Percentiles rank a stretch among this genome's conserved stretches.
Evolutionary conservation across 2,888 invertebrate genomes (phyloP).

Genomic region (Strigamia transsilvanica): DNA sequence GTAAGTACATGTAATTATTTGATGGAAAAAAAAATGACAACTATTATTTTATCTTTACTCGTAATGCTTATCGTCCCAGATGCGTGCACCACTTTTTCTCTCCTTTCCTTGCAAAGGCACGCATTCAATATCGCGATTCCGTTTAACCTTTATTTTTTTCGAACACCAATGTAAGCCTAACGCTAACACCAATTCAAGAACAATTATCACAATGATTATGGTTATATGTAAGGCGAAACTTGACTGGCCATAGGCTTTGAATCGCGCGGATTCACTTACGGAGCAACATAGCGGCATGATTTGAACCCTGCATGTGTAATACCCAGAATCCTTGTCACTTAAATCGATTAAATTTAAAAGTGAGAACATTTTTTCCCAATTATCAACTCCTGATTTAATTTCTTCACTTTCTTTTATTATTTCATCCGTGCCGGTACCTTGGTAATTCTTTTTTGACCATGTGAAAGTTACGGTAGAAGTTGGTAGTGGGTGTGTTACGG

Average conservation of each 20-base stretch:
- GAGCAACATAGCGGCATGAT: neutral
- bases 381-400: neutral
- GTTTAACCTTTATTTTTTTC: neutral
- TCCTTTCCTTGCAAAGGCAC: neutral
- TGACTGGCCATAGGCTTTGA: neutral
- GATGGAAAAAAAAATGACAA: neutral
- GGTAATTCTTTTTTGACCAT: neutral
- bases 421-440: neutral
- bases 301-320: neutral
- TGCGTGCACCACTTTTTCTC: neutral
- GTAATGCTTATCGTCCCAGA: conserved; percentile 17
- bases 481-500: neutral
- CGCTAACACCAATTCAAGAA: neutral
- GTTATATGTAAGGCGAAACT: neutral
- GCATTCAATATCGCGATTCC: neutral
- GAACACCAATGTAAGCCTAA: neutral
- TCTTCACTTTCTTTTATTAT: conserved; percentile 5
- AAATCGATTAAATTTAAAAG: neutral
- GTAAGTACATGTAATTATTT: neutral
- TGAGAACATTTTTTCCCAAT: neutral
- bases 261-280: neutral
- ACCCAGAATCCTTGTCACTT: neutral
- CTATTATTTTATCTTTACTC: neutral
- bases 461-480: neutral
- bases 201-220: neutral